phyloP scores from a whole-genome alignment of 2,113 vertebrate genomes.

The Mustela lutreola region DNA sequence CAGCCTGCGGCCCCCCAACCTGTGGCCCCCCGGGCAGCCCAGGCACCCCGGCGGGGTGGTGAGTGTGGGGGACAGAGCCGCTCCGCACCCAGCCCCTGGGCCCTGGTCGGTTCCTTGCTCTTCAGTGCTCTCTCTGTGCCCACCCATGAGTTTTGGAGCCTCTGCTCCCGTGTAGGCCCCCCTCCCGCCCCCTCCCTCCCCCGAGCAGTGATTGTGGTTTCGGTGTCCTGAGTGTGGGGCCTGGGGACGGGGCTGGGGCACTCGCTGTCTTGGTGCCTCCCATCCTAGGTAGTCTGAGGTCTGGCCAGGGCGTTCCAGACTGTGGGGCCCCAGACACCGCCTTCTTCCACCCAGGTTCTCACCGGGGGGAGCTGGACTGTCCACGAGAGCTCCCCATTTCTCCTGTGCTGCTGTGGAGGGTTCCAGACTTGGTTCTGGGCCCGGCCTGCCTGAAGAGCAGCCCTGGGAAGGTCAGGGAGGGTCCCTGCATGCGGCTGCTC shows the following conservation, averaged over 20 bases:
- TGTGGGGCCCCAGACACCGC: background rate
- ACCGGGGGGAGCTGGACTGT: background rate
- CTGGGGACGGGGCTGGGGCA: no score
- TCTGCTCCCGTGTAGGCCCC: background rate
- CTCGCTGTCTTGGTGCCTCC: rapidly evolving
- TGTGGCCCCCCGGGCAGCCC: background rate
- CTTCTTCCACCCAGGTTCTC: rapidly evolving
- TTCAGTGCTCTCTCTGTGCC: background rate
- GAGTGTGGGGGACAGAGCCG: background rate
- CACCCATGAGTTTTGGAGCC: background rate
- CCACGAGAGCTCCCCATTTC: background rate
- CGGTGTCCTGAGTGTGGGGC: background rate
- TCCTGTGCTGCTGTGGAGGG: rapidly evolving
- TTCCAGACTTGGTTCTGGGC: background rate
- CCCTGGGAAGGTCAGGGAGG: background rate
- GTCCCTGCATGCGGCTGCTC: rapidly evolving
- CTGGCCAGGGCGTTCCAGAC: rapidly evolving
- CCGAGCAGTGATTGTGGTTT: background rate
- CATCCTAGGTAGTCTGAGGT: background rate
- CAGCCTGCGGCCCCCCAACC: background rate
- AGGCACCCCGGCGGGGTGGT: background rate
- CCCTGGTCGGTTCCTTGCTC: background rate
- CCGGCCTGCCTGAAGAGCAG: background rate
- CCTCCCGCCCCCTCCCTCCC: no score
- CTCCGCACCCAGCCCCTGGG: background rate